Base-by-base conservation (phyloP, 2,888 invertebrate genomes). In the Agonum fuliginosum region DNA sequence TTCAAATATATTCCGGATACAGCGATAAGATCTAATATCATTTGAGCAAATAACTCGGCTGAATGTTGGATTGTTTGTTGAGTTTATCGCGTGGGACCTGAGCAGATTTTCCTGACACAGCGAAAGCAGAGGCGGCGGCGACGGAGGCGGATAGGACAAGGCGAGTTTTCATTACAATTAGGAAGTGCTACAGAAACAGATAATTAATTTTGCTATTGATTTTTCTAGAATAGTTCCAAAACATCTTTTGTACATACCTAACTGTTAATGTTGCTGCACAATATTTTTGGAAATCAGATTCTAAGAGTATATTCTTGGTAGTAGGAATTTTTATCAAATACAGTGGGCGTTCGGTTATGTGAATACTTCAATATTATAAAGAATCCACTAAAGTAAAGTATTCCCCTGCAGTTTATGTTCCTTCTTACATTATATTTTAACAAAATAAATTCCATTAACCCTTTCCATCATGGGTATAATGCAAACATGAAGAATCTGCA, bases 91-190 rank as follows among this genome's bases (percentile, higher is more conserved):
- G 72, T 54, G 72, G 34, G 72, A 72, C 34, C 5, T 5, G 19
- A 41, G 24, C 72, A 72, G 30, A 51, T 54, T 72, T 51, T 54
- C 72, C 10, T 72, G 72, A 72, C 72, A 30, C 34, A 34, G 72
- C 4, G 6, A 30, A 62, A 27, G 2, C 54, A 12, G 17, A 1
- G 37, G 34, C 3, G 34, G 37, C n/a, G 37, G 37, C 37, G 37
- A 12, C 37, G 37, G n/a, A 10, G 6, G 8, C 1, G 46, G 8
- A 2, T 2, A 6, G 14, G 12, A 43, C 14, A 43, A 3, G 46
- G 17, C 17, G 22, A 48, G 41, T 48, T 27, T 19, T 51, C 48
- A 34, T 72, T 51, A 34, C 22, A 51, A 72, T 19, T 19, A 34
- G 72, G 51, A 72, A 51, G 30, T 20, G 54, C 17, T 19, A n/a